Evolutionary conservation across 1,140 invertebrate species (phyloP), one percentile per base, ranked within the genome.

Genomic region (Halictus rubicundus): DNA sequence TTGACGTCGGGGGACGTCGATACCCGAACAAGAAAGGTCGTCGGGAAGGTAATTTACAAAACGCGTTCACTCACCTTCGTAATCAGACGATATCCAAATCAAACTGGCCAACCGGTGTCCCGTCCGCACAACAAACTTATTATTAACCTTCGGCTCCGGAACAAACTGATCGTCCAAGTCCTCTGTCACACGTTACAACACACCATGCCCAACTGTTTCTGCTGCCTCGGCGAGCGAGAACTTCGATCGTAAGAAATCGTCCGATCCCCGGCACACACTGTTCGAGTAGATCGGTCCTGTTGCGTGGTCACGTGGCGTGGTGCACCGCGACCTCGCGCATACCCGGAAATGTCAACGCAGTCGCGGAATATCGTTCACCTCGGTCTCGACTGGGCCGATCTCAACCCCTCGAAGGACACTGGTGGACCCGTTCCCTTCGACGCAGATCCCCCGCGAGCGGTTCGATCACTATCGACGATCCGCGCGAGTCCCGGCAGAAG

Each of bases 11-110:
- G 32, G 5, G 32, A 32, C 32, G 16, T 81, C 60, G 49, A 84
- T 54, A 60, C 69, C 49, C 19, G 78, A 39, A 27, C 8, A 52
- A 0, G 37, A 37, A 12, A 23, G 0, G 42, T 7, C 57, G 16
- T 37, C 1, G 2, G 2, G 52, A 21, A 8, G 8, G 39, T n/a
- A 25, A 21, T 4, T 32, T 4, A 32, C 5, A 2, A 63, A 54
- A 46, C 14, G 9, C 19, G 5, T n/a, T 3, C 39, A 82, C 86
- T 87, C 61, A 87, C 86, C 85, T 80, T 81, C 16, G 69, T 10
- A 63, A 59, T 37, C 57, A 2, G 14, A 70, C 27, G 68, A 64
- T 72, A 86, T 82, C 83, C 70, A 78, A 63, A 52, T 54, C 2
- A 23, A 72, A 27, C 49, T 10, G 42, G 57, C 5, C 39, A 39